Percentiles rank a stretch among this genome's conserved stretches.
Evolutionary conservation across 2,797 vertebrate genomes (phyloP).

Genomic region (Leptodactylus fallax): DNA sequence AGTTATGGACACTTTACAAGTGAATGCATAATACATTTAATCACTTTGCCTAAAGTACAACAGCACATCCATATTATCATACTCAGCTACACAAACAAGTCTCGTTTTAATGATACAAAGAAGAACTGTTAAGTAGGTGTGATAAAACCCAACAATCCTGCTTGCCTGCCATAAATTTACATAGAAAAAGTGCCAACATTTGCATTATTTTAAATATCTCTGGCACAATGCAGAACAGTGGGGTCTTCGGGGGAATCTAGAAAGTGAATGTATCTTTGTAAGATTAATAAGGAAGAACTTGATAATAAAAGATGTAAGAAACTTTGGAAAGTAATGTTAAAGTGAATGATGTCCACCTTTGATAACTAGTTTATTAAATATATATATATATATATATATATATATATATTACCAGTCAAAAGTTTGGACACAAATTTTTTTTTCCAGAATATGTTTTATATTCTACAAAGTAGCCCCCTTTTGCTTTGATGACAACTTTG

Average conservation of each 20-base stretch:
- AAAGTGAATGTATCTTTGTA: neutral
- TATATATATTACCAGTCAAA: too few relatives aligned
- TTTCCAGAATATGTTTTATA: too few relatives aligned
- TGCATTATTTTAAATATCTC: neutral
- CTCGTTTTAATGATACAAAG: neutral
- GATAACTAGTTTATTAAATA: too few relatives aligned
- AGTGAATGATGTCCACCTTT: too few relatives aligned
- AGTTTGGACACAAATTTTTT: too few relatives aligned
- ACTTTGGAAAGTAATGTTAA: neutral
- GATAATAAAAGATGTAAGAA: neutral
- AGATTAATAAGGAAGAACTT: neutral
- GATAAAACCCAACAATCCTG: neutral
- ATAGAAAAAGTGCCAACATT: neutral
- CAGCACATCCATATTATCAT: neutral
- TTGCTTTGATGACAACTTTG: too few relatives aligned
- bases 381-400: too few relatives aligned
- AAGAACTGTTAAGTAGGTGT: neutral
- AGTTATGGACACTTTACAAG: constrained; percentile 1
- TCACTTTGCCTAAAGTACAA: neutral
- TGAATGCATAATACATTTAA: constrained; percentile 39
- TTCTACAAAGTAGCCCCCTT: too few relatives aligned
- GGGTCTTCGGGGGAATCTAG: neutral
- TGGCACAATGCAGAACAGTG: neutral
- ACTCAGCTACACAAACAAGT: neutral
- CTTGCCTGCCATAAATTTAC: constrained; percentile 17